Conservation (phyloP, 2,113 vertebrate genomes). For the Urocolius indicus region DNA sequence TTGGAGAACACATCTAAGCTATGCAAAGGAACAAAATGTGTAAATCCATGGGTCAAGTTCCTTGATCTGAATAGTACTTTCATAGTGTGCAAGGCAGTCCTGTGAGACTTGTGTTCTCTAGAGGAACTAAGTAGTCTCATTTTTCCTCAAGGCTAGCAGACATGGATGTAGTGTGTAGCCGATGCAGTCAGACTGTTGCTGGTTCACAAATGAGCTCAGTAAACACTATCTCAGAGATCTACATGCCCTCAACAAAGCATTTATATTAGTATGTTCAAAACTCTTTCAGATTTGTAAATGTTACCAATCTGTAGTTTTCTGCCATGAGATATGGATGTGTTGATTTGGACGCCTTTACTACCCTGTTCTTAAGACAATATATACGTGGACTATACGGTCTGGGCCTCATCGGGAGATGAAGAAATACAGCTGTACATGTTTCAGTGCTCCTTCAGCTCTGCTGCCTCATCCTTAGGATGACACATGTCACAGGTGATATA, state of each 20-base stretch:
- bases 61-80: neutral
- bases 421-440: neutral
- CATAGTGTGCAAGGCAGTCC: neutral
- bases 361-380: neutral
- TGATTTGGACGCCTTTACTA: neutral
- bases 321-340: neutral
- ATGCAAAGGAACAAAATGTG: neutral
- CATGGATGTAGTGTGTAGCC: accelerated
- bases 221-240: neutral
- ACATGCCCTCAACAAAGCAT: neutral
- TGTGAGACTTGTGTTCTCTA: neutral
- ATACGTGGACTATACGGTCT: neutral
- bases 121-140: neutral
- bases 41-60: neutral
- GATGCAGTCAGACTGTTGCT: neutral
- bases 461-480: conserved; percentile 4
- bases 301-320: neutral
- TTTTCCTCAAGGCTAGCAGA: neutral
- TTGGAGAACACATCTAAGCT: neutral
- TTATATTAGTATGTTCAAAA: neutral
- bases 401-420: neutral
- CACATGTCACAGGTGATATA: conserved; percentile 7
- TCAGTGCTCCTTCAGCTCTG: neutral
- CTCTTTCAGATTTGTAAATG: neutral
- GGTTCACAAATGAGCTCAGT: accelerated